Evolutionary conservation across 2,888 invertebrate species (phyloP), one percentile per base, ranked within the genome.

Genomic region (Agrochola lota): DNA sequence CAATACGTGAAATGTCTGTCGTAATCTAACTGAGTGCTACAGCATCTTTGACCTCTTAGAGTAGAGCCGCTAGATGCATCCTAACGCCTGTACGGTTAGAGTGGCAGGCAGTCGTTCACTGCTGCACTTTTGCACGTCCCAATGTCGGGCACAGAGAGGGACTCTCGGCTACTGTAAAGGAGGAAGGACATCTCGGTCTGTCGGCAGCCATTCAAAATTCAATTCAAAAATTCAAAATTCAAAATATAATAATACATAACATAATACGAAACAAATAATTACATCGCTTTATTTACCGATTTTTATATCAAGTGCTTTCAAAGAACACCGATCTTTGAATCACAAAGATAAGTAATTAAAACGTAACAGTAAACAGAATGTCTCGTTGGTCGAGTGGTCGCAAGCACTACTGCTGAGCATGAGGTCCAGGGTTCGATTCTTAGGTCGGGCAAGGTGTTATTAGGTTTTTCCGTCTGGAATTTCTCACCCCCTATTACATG

Each of bases 1-100:
- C 40, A 26, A 26, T 52, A 20, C n/a, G 26, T 23, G 15, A 15
- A 23, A 40, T 40, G 9, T 40, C 17, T 40, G 9, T 12, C 49
- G 52, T 68, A 67, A 67, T 67, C 35, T 49, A n/a, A 66, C 35
- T 52, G 49, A 67, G 68, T 72, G 26, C 20, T 20, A 17, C 40
- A 35, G 17, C n/a, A 46, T 46, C 35, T 17, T 52, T 23, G 35
- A 62, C 20, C 30, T 23, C 11, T 20, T 23, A 55, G 30, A 30
- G 71, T 23, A 40, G 40, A 40, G 40, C 23, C 23, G 49, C 23
- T 11, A 70, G 72, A 55, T 60, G 60, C 26, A 11, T 60, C 12
- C 26, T 62, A 26, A 74, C 17, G 60, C 75, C 15, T 43, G 40
- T 15, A 12, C 63, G 46, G n/a, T 43, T 30, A 43, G 30, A 59